These are phyloP conservation scores for Maniola hyperantus DNA, from an alignment of 2,888 invertebrate genomes.

Conservation along the genomic window DNA sequence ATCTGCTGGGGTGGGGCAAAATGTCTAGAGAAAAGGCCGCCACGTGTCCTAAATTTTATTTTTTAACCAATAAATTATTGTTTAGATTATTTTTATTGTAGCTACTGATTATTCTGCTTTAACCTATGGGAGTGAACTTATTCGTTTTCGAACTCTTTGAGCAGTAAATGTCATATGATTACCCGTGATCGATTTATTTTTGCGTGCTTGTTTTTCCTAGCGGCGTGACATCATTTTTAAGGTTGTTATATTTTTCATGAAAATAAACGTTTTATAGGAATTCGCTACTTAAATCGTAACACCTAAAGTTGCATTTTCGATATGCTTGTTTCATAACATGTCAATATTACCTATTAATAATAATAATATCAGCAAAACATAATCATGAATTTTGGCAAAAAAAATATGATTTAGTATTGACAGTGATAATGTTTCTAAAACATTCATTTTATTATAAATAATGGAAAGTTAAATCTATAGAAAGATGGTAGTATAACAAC, in stretches of 20 bases:
- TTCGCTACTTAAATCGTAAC: neutral
- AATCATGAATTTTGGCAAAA: too few relatives aligned
- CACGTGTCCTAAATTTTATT: conserved; percentile 76
- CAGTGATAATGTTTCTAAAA: too few relatives aligned
- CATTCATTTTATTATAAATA: too few relatives aligned
- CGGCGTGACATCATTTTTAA: conserved; percentile 39
- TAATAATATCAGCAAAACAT: too few relatives aligned
- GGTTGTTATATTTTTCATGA: conserved; percentile 30
- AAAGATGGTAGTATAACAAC: too few relatives aligned
- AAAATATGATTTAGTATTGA: too few relatives aligned
- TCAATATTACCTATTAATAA: too few relatives aligned
- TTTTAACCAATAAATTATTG: conserved; percentile 46
- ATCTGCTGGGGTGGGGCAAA: conserved; percentile 77
- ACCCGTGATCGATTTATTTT: conserved; percentile 38
- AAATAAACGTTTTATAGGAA: neutral
- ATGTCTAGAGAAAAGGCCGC: conserved; percentile 68
- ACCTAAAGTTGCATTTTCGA: neutral
- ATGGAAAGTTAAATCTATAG: too few relatives aligned
- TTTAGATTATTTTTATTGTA: conserved; percentile 6
- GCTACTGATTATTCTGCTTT: neutral
- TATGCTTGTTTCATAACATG: neutral
- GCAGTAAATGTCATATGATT: conserved; percentile 14
- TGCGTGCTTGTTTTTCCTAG: conserved; percentile 31
- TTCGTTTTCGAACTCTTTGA: neutral
- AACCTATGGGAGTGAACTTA: neutral